Percentiles rank a stretch among this genome's conserved stretches.
Evolutionary conservation across 1,140 invertebrate species (phyloP).

Genomic region (Aphelinus atriplicis): DNA sequence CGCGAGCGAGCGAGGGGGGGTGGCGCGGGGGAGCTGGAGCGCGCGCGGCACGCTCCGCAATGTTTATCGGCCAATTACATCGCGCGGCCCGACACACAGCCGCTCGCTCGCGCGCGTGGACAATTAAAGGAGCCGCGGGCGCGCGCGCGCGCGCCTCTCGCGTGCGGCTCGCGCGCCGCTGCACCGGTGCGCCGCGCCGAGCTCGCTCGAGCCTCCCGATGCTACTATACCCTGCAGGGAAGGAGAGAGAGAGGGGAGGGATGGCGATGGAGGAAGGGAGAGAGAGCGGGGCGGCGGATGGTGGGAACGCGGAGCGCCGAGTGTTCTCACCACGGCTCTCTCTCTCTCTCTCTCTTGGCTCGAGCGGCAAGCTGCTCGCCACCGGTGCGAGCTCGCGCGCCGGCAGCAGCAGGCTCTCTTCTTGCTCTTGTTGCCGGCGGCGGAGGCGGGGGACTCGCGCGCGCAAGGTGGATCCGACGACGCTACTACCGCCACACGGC

Average conservation of each 20-base stretch:
- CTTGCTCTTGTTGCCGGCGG: slow-evolving; percentile 10
- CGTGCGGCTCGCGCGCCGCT: background rate
- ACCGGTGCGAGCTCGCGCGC: slow-evolving; percentile 43
- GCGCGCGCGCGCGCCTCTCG: background rate
- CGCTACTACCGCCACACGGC: slow-evolving; percentile 6
- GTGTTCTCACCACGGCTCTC: slow-evolving; percentile 64
- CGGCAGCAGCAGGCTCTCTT: background rate
- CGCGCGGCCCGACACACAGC: too few relatives aligned
- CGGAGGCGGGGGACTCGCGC: slow-evolving; percentile 39
- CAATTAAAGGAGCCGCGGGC: slow-evolving; percentile 13
- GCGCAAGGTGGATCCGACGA: slow-evolving; percentile 10
- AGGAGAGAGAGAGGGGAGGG: slow-evolving; percentile 1
- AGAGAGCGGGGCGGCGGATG: slow-evolving; percentile 61
- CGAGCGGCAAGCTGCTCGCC: slow-evolving; percentile 48
- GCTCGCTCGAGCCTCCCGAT: slow-evolving; percentile 1
- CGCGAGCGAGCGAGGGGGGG: too few relatives aligned
- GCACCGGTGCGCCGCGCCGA: too few relatives aligned
- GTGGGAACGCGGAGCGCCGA: slow-evolving; percentile 64
- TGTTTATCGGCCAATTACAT: slow-evolving; percentile 32
- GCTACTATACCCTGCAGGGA: slow-evolving; percentile 4
- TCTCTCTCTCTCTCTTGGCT: slow-evolving; percentile 20
- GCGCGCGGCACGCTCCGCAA: slow-evolving; percentile 27
- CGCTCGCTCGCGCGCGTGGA: background rate
- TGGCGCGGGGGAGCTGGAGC: background rate
- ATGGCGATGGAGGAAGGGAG: slow-evolving; percentile 44